These are phyloP conservation scores for Porites evermanni DNA, from an alignment of 92 coral and sea anemone species.

Conservation along the genomic window DNA sequence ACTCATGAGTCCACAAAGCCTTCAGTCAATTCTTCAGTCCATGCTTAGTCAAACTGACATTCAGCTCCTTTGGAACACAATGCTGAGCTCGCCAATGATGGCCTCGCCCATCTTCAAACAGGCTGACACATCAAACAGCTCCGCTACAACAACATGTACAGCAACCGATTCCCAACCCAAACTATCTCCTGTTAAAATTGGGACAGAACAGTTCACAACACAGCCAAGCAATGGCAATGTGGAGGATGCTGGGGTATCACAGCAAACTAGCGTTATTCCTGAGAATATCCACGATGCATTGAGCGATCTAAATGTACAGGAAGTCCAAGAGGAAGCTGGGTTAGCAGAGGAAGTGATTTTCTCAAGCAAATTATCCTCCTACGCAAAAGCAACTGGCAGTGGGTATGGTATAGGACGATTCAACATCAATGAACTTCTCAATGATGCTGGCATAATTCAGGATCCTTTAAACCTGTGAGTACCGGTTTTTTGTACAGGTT, in stretches of 20 bases:
- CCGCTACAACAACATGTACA: constrained; percentile 28
- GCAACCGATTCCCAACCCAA: constrained; percentile 15
- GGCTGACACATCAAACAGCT: constrained; percentile 37
- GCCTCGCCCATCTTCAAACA: constrained; percentile 34
- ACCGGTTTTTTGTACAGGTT: neutral
- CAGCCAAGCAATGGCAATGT: constrained; percentile 8
- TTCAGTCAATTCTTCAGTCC: constrained; percentile 39
- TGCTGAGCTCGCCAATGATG: constrained; percentile 34
- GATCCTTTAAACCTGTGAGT: constrained; percentile 75
- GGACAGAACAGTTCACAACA: constrained; percentile 22
- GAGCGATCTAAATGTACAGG: constrained; percentile 39
- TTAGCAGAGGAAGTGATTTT: constrained; percentile 72
- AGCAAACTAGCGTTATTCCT: constrained; percentile 11
- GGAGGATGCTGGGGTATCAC: neutral
- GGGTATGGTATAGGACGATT: constrained; percentile 93
- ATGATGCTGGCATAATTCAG: constrained; percentile 65
- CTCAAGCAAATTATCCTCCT: constrained; percentile 70
- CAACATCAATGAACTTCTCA: constrained; percentile 90
- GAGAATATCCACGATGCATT: constrained; percentile 43
- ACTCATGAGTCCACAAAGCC: constrained; percentile 40
- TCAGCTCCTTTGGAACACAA: constrained; percentile 31
- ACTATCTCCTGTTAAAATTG: constrained; percentile 11
- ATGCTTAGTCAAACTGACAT: constrained; percentile 31
- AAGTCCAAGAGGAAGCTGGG: constrained; percentile 37
- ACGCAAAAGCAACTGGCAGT: constrained; percentile 85